These are phyloP conservation scores for Caenorhabditis sulstoni DNA, from an alignment of 2,888 invertebrate species.

Conservation along the genomic window DNA sequence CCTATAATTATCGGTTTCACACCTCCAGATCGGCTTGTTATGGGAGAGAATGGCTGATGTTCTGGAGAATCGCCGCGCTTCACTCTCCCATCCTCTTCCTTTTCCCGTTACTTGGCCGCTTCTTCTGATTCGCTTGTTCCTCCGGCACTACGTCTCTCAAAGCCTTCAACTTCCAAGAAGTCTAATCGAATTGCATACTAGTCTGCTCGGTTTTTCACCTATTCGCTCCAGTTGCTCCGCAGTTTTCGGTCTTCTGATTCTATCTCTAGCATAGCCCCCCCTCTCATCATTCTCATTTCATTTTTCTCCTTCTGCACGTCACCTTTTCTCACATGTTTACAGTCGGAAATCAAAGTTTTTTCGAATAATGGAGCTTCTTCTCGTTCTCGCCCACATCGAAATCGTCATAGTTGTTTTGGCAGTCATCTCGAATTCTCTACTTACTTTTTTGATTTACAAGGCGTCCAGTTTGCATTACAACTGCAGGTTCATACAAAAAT, in stretches of 20 bases:
- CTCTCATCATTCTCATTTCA: background rate
- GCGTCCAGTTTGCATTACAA: constrained; percentile 34
- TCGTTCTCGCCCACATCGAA: constrained; percentile 32
- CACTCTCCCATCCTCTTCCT: too few species aligned
- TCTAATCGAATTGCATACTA: too few species aligned
- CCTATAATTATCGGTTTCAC: too few species aligned
- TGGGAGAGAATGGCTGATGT: too few species aligned
- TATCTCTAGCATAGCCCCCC: background rate
- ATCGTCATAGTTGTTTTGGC: constrained; percentile 29
- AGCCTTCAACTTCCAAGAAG: too few species aligned
- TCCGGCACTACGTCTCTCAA: too few species aligned
- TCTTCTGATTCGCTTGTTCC: too few species aligned
- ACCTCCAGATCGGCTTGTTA: too few species aligned
- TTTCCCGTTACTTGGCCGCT: too few species aligned
- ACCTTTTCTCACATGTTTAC: constrained; percentile 1
- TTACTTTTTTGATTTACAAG: constrained; percentile 23
- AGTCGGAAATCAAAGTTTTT: background rate
- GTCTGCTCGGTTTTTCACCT: too few species aligned
- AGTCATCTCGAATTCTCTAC: constrained; percentile 17
- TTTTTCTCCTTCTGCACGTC: background rate
- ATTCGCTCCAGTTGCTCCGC: background rate
- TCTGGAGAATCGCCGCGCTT: too few species aligned
- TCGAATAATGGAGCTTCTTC: constrained; percentile 14
- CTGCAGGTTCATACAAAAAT: constrained; percentile 25
- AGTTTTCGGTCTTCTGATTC: background rate